Conservation (phyloP, 2,113 vertebrate species). For the Chrysochloris asiatica region DNA sequence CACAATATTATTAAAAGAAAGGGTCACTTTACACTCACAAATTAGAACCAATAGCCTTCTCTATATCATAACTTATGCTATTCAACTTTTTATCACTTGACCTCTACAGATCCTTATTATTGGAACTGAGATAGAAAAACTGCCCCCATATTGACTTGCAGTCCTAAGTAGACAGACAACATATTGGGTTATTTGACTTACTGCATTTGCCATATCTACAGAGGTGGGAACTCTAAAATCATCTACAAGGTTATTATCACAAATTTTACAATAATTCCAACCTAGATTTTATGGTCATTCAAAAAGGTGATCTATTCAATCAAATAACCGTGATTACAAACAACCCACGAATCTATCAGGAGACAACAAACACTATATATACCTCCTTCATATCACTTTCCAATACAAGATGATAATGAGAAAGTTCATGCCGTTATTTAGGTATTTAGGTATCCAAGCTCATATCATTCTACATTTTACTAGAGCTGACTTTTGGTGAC, state of each 20-base stretch:
- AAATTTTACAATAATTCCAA: conserved; percentile 6
- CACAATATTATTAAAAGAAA: neutral
- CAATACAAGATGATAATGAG: neutral
- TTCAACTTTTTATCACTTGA: neutral
- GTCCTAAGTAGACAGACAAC: neutral
- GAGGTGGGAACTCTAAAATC: neutral
- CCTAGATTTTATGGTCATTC: neutral
- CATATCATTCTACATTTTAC: neutral
- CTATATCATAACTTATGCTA: neutral
- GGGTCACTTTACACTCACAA: neutral
- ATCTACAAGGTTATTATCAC: neutral
- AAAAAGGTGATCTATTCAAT: neutral
- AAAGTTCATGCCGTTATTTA: neutral
- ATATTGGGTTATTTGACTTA: neutral
- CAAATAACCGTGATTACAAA: neutral
- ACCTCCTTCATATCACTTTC: neutral
- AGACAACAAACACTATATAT: neutral
- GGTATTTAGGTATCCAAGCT: neutral
- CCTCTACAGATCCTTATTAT: neutral
- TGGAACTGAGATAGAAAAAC: neutral
- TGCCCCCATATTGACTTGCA: neutral
- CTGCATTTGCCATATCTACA: neutral
- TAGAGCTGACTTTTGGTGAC: neutral
- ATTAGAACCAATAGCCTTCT: neutral
- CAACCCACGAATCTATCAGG: neutral